Evolutionary conservation across 2,113 vertebrate species (phyloP).

Genomic region (Malaclemys terrapin): DNA sequence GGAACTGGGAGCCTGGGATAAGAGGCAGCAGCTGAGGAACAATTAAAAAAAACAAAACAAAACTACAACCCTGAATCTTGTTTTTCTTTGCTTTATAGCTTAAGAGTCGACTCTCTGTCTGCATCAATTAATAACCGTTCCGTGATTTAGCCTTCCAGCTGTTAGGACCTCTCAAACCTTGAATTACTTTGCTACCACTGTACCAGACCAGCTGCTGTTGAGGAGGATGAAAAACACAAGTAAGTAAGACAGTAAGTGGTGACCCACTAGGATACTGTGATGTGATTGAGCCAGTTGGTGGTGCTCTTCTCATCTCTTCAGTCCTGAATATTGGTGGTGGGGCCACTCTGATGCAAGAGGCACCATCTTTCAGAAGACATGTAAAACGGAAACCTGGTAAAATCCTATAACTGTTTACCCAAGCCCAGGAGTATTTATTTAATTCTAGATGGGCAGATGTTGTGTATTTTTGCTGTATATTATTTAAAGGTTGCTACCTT

Average conservation of each 20-base stretch:
- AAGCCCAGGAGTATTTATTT: neutral
- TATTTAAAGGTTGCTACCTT: neutral
- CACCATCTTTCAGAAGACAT: neutral
- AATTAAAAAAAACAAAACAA: neutral
- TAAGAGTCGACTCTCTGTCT: constrained; percentile 17
- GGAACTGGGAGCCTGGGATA: neutral
- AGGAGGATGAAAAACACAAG: neutral
- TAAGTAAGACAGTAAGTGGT: neutral
- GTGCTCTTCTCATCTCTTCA: neutral
- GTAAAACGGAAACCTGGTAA: neutral
- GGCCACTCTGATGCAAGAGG: neutral
- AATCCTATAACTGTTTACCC: neutral
- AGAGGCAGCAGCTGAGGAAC: constrained; percentile 24
- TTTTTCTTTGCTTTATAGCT: constrained; percentile 6
- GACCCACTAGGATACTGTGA: neutral
- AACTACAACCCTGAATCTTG: neutral
- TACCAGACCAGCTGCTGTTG: neutral
- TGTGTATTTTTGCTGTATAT: neutral
- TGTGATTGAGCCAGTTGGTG: neutral
- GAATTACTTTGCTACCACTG: neutral
- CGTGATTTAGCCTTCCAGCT: constrained; percentile 41
- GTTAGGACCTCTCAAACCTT: constrained; percentile 16
- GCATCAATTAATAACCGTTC: constrained; percentile 43
- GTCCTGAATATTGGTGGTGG: neutral
- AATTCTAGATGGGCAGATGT: neutral